Evolutionary conservation across 1,140 invertebrate species (phyloP), one percentile per base, ranked within the genome.

Genomic region (Papilio machaon): DNA sequence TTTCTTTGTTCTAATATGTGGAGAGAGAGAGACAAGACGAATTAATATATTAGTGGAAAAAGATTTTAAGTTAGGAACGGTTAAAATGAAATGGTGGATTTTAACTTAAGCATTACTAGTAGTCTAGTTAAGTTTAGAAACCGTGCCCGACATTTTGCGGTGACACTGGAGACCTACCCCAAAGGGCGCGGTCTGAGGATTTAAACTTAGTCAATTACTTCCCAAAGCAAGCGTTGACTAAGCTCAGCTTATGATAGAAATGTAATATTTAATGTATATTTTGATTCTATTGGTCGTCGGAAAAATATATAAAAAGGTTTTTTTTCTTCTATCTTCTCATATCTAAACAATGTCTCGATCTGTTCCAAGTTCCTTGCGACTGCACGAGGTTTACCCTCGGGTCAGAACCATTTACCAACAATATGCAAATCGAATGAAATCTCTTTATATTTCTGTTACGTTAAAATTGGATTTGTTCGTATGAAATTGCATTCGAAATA

Each of bases 391-490:
- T 30, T 43, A 43, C 73, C 6, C 73, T 38, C 15, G 38, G 1
- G n/a, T 7, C 17, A 38, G 0, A 73, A 19, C 43, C 19, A 9
- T 43, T 73, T 46, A 46, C 38, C 38, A 73, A 73, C 73, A 73
- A n/a, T 73, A 47, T 47, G 43, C 38, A n/a, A 47, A 73, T 46
- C 73, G 10, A 73, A 47, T 1, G 73, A 73, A 73, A 46, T 46
- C 15, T 46, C 46, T 46, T 73, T 23, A 73, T 73, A 19, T n/a
- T 73, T 19, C 10, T 6, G 8, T 73, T 73, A 47, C 4, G n/a
- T 73, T 46, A 73, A 73, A 73, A 73, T 73, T 73, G 73, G 17
- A 73, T 73, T 73, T 43, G 35, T 73, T 73, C 38, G 35, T 11
- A 43, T 47, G 64, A 70, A 38, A 70, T 70, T 70, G 23, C 64